Evolutionary conservation across 92 coral and sea anemone genomes (phyloP).

Genomic region (Micromussa lordhowensis): DNA sequence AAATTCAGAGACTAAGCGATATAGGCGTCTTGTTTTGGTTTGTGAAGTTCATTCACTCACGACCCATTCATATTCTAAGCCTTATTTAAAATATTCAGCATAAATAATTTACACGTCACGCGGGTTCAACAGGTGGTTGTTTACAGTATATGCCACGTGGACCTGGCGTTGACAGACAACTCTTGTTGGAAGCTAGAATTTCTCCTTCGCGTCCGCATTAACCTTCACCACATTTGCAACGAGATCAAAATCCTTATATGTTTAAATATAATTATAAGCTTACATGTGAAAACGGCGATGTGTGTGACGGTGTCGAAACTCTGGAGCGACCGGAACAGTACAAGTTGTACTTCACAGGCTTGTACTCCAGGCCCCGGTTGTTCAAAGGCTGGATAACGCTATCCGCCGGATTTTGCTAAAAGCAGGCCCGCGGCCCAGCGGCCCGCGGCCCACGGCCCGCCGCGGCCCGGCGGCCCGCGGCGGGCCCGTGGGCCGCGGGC

Average conservation of each 20-base stretch:
- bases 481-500: too few relatives aligned
- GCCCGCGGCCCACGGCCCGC: background rate
- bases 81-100: background rate
- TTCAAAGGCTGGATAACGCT: too few relatives aligned
- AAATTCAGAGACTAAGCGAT: conserved; percentile 1
- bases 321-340: background rate
- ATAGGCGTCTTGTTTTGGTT: conserved; percentile 61
- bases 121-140: conserved; percentile 83
- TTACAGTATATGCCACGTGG: conserved; percentile 57
- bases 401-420: too few relatives aligned
- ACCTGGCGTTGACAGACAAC: conserved; percentile 7
- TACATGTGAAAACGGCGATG: too few relatives aligned
- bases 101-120: conserved; percentile 75
- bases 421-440: too few relatives aligned
- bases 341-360: background rate
- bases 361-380: background rate
- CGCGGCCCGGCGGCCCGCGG: too few relatives aligned
- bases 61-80: conserved; percentile 34
- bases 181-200: background rate
- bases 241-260: too few relatives aligned
- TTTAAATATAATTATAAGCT: too few relatives aligned
- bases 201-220: conserved; percentile 12
- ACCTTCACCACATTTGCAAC: background rate
- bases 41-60: conserved; percentile 34
- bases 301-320: too few relatives aligned